Conservation (phyloP, 1,140 invertebrate species). For the Lucilia sericata region DNA sequence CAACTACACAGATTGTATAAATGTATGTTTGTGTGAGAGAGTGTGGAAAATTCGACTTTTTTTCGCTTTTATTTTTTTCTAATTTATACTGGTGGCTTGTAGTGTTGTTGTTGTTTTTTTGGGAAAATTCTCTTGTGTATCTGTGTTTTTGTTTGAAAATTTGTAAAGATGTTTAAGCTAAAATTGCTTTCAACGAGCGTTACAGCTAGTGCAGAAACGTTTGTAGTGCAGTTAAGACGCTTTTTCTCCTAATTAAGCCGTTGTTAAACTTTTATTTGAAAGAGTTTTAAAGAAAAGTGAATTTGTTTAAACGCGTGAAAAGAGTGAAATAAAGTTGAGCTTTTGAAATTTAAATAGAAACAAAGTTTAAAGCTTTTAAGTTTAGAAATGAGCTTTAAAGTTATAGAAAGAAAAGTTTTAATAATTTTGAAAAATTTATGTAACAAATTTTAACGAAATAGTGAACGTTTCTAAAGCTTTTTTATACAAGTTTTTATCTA, state of each 20-base stretch:
- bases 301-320: not conserved
- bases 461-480: too few relatives aligned
- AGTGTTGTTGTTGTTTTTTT: not conserved
- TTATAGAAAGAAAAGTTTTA: not conserved
- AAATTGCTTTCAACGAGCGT: slow-evolving; percentile 12
- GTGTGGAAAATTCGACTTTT: slow-evolving; percentile 42
- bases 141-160: not conserved
- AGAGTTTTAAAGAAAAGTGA: not conserved
- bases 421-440: too few relatives aligned
- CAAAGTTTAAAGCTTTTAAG: not conserved
- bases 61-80: slow-evolving; percentile 29
- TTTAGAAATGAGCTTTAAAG: not conserved
- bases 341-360: not conserved
- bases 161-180: slow-evolving; percentile 34
- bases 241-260: slow-evolving; percentile 30
- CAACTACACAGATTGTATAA: not conserved
- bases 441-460: too few relatives aligned
- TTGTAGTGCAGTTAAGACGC: slow-evolving; percentile 44
- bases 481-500: too few relatives aligned
- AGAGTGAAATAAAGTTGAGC: not conserved
- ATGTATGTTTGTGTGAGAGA: not conserved
- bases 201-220: slow-evolving; percentile 43
- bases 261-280: not conserved
- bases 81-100: not conserved
- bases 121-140: not conserved